These are phyloP conservation scores for Apteryx mantelli DNA, from an alignment of 2,113 vertebrate species.

Conservation along the genomic window DNA sequence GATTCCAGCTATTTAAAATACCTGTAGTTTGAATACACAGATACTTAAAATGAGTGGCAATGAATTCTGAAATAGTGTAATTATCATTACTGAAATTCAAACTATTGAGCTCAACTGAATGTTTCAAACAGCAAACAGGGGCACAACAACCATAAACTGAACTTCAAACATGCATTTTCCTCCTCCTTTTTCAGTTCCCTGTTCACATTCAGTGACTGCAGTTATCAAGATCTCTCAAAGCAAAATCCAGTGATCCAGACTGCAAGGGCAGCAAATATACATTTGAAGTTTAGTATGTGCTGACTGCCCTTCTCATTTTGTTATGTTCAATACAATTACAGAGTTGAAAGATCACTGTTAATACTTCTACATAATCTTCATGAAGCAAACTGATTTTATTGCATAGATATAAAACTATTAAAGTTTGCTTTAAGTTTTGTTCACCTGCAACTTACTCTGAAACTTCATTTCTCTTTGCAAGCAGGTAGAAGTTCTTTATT, in stretches of 20 bases:
- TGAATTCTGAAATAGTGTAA: background rate
- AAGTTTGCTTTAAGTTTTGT: background rate
- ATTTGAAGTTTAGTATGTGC: background rate
- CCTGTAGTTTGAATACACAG: background rate
- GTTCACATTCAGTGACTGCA: background rate
- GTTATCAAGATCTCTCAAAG: background rate
- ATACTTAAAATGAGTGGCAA: slow-evolving; percentile 8
- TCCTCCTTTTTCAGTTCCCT: background rate
- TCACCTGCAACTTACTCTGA: slow-evolving; percentile 16
- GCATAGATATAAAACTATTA: background rate
- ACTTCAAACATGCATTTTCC: background rate
- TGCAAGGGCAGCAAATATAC: background rate
- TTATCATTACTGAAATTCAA: background rate
- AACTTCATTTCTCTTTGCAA: background rate
- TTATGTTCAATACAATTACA: background rate
- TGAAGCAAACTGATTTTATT: background rate
- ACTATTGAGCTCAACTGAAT: background rate
- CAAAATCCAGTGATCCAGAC: background rate
- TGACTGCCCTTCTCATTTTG: background rate
- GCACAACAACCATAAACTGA: background rate
- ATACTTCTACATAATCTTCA: background rate
- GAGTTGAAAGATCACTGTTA: background rate
- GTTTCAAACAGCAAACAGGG: background rate
- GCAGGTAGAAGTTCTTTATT: background rate
- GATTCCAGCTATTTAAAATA: slow-evolving; percentile 69